A percentile compares a stretch with the other conserved stretches of the same genome.
Evolutionary conservation across 92 coral and sea anemone genomes (phyloP).

Genomic region (Epizoanthus ramosus): DNA sequence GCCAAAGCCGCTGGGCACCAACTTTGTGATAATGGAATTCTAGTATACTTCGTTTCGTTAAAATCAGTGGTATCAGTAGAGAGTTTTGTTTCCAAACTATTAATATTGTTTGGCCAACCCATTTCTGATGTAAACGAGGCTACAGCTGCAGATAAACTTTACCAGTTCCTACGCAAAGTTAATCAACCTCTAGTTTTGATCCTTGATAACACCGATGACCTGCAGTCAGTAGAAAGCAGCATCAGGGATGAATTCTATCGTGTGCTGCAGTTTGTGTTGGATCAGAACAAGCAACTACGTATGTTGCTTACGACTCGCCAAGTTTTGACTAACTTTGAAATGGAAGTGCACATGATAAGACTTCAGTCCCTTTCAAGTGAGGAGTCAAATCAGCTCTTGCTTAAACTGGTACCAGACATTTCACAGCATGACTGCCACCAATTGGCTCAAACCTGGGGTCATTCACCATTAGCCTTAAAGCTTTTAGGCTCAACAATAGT

Average conservation of each 20-base stretch:
- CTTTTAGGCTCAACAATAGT: neutral
- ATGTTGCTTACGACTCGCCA: slow-evolving; percentile 2
- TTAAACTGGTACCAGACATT: neutral
- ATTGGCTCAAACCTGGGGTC: neutral
- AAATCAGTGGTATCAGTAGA: neutral
- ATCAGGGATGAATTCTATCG: neutral
- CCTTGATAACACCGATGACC: slow-evolving; percentile 5
- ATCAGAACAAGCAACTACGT: neutral
- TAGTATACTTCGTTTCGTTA: neutral
- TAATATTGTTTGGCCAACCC: neutral
- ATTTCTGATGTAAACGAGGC: neutral
- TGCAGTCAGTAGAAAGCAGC: slow-evolving; percentile 2
- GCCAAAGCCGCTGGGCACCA: neutral
- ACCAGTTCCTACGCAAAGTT: neutral
- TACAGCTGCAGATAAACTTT: slow-evolving; percentile 12
- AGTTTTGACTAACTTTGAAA: slow-evolving; percentile 1
- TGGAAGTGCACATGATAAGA: neutral
- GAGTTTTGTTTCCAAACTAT: neutral
- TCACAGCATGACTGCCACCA: slow-evolving; percentile 6
- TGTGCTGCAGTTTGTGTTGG: neutral
- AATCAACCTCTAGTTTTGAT: neutral
- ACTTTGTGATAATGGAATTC: neutral
- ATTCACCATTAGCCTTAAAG: slow-evolving; percentile 5
- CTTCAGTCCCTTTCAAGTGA: neutral
- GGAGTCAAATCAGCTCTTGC: neutral